Base-by-base conservation (phyloP, 2,797 vertebrate genomes). In the Oreochromis grahami region DNA sequence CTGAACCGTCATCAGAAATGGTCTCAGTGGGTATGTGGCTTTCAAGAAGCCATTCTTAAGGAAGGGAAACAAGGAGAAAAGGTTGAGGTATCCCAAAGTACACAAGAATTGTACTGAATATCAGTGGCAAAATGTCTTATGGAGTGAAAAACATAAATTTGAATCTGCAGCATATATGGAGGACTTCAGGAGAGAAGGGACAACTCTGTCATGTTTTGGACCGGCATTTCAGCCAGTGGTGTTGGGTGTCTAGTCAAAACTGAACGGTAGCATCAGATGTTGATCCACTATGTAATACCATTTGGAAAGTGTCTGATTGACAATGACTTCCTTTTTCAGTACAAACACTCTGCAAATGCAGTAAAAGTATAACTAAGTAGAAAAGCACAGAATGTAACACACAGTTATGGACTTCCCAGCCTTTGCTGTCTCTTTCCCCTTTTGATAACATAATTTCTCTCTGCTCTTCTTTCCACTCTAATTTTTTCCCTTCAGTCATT, bases 371-470 rank as follows among this genome's bases (percentile, higher is more conserved):
- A 70, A 6, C 38, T 70, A 11, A 41, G 15, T 45, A 70, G 6
- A 63, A 63, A 38, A 2, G 32, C 19, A 38, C 10, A 63, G 32
- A 63, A 5, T 63, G 19, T 3, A 63, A 63, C 11, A n/a, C 58
- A 36, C 58, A 38, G 19, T 38, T 63, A 63, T 63, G 32, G 19
- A n/a, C 58, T 12, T 50, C 12, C 48, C 24, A 60, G 12, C 50
- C 50, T 17, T 29, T 15, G 17, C 51, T 29, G 32, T 36, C 10
- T 50, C 70, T 32, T 50, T 50, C 26, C 17, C 15, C 9, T 38
- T 56, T 29, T 56, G 38, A 89, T 82, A 81, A 86, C 68, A 82
- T 51, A 8, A 10, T 84, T 85, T 83, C 50, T 79, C 56, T 87
- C 65, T 43, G 36, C 72, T 74, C 32, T 14, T 82, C 43, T 21